Evolutionary conservation across 2,113 vertebrate species (phyloP).

Genomic region (Meleagris gallopavo): DNA sequence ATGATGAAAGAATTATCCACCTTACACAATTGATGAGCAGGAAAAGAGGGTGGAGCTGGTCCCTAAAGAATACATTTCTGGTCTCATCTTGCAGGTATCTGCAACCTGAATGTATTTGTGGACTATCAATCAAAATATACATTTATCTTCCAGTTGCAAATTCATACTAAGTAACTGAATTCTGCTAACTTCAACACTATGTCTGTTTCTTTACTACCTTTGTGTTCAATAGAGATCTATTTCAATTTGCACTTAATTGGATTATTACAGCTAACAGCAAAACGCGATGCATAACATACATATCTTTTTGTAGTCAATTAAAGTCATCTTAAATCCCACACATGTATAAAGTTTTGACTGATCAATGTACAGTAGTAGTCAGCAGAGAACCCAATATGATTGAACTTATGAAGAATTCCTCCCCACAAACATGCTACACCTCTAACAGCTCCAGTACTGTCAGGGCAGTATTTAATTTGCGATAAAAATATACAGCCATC

Average conservation of each 20-base stretch:
- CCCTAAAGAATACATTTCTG: not conserved
- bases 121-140: not conserved
- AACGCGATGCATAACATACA: not conserved
- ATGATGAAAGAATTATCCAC: not conserved
- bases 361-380: not conserved
- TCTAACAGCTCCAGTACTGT: not conserved
- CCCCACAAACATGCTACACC: not conserved
- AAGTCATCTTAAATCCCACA: not conserved
- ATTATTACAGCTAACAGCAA: slow-evolving; percentile 8
- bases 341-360: not conserved
- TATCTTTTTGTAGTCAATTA: not conserved
- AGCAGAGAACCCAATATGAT: not conserved
- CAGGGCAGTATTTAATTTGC: not conserved
- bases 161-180: not conserved
- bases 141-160: not conserved
- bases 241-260: not conserved
- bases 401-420: not conserved
- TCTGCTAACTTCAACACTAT: not conserved
- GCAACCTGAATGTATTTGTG: not conserved
- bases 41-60: not conserved
- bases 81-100: not conserved
- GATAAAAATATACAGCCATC: not conserved
- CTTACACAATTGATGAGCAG: not conserved
- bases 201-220: not conserved
- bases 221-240: not conserved